phyloP scores from a whole-genome alignment of 2,113 vertebrate genomes.

The Maccullochella peelii region DNA sequence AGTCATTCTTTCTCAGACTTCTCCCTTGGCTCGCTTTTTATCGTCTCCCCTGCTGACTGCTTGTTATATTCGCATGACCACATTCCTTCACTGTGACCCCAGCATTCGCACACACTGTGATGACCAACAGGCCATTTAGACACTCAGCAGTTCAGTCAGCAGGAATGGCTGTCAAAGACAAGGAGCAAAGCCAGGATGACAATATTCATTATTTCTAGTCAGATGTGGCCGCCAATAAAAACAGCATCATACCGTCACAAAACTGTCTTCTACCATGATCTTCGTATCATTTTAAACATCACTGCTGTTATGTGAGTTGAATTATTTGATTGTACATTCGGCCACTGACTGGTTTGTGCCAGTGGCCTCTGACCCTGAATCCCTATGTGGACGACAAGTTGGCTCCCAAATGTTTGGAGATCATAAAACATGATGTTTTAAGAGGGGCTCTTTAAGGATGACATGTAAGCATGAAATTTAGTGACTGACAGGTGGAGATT shows the following conservation, averaged over 20 bases:
- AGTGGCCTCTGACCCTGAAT: constrained; percentile 25
- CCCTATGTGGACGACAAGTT: constrained; percentile 29
- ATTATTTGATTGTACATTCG: constrained; percentile 13
- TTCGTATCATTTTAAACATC: constrained; percentile 13
- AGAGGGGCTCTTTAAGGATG: constrained; percentile 19
- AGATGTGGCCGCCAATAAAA: constrained; percentile 44
- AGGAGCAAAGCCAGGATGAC: constrained; percentile 46
- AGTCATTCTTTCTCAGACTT: constrained; percentile 37
- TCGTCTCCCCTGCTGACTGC: constrained; percentile 60
- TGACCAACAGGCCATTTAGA: constrained; percentile 75
- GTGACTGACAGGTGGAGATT: constrained; percentile 19
- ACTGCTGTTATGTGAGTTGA: constrained; percentile 1
- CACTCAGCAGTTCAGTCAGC: constrained; percentile 59
- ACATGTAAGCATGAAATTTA: constrained; percentile 27
- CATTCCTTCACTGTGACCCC: constrained; percentile 73
- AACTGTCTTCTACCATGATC: background rate
- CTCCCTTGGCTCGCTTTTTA: constrained; percentile 45
- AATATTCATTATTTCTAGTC: constrained; percentile 55
- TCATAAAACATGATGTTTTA: constrained; percentile 63
- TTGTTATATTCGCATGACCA: constrained; percentile 54
- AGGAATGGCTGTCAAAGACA: constrained; percentile 51
- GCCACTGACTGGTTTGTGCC: constrained; percentile 10
- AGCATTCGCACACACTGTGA: constrained; percentile 63
- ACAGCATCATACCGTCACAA: constrained; percentile 27
- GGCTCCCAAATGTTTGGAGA: constrained; percentile 60